A percentile compares a stretch with the other conserved stretches of the same genome.
Conservation (phyloP, 2,888 invertebrate species). For the Salticus scenicus region DNA sequence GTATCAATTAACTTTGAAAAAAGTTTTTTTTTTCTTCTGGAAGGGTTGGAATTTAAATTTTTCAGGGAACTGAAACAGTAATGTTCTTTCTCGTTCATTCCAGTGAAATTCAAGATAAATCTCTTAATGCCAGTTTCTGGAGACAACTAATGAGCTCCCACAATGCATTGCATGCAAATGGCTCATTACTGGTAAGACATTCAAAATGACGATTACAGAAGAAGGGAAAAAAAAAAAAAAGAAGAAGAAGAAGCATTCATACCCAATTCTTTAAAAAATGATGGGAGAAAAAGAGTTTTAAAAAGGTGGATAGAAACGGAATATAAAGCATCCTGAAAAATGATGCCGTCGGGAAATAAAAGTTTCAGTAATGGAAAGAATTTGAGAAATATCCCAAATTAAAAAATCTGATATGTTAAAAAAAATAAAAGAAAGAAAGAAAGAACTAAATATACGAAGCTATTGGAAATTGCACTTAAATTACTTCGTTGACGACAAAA, state of each 20-base stretch:
- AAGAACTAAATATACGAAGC: too few species aligned
- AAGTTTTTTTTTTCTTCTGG: too few species aligned
- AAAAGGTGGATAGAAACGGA: background rate
- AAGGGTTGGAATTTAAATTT: background rate
- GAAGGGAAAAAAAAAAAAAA: too few species aligned
- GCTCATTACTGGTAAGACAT: constrained; percentile 10
- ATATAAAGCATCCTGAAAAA: constrained; percentile 1
- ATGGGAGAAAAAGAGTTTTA: background rate
- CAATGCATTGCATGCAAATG: constrained; percentile 3
- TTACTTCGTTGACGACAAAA: too few species aligned
- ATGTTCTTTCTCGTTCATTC: background rate
- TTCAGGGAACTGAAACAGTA: background rate
- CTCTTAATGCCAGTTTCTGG: background rate
- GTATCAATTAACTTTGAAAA: too few species aligned
- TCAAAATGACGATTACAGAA: background rate
- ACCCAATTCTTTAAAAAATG: background rate
- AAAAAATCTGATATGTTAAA: background rate
- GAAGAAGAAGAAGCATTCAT: background rate
- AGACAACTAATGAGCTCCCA: background rate
- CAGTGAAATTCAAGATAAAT: background rate
- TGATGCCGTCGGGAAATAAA: background rate
- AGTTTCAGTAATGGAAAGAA: background rate
- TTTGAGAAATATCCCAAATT: background rate
- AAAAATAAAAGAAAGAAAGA: too few species aligned
- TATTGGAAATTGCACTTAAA: too few species aligned